A percentile compares a stretch with the other conserved stretches of the same genome.
These are phyloP conservation scores for Cactoblastis cactorum DNA, from an alignment of 2,888 invertebrate species.

Conservation along the genomic window DNA sequence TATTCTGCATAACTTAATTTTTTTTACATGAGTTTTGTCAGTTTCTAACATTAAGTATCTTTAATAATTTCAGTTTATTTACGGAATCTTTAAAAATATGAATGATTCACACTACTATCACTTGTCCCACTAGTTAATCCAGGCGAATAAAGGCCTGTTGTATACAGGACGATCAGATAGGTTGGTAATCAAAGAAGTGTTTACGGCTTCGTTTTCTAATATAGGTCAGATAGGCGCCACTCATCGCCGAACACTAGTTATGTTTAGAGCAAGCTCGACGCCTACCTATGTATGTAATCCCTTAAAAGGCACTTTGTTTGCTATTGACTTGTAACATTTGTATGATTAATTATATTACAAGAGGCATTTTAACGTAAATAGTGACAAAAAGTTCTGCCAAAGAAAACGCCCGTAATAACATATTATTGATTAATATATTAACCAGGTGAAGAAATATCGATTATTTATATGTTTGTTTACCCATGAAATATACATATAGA, in stretches of 20 bases:
- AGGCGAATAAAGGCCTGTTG: neutral
- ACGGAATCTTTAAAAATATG: too few relatives aligned
- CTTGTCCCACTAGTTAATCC: neutral
- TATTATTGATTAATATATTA: too few relatives aligned
- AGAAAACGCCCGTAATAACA: too few relatives aligned
- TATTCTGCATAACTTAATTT: neutral
- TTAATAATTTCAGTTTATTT: too few relatives aligned
- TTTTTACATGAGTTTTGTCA: too few relatives aligned
- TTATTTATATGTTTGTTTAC: neutral
- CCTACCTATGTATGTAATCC: neutral
- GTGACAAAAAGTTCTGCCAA: too few relatives aligned
- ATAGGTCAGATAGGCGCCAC: slow-evolving; percentile 12
- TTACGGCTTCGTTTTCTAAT: slow-evolving; percentile 2
- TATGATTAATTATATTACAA: neutral
- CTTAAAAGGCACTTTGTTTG: neutral
- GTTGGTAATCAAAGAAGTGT: slow-evolving; percentile 5
- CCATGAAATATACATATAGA: neutral
- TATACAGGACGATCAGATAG: neutral
- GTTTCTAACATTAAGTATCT: too few relatives aligned
- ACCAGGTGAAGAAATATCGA: too few relatives aligned
- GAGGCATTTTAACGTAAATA: neutral
- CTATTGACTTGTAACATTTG: neutral
- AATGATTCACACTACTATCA: neutral
- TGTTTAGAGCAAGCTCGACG: neutral
- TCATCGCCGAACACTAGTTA: neutral